Percentiles rank a stretch among this genome's conserved stretches.
Conservation (phyloP, 1,140 invertebrate genomes). For the Drosophila carrolli region DNA sequence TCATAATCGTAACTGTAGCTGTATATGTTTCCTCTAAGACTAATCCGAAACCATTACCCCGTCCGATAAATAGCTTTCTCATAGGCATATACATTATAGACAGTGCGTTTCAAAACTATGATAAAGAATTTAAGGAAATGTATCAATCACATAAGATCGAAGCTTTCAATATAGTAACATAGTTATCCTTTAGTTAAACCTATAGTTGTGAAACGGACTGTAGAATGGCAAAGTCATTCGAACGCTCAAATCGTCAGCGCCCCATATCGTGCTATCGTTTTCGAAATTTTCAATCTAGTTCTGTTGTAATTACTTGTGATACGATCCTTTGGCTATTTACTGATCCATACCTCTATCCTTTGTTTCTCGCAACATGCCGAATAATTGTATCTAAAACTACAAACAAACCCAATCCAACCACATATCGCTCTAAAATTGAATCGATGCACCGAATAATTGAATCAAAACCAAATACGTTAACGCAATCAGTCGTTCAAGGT, state of each 20-base stretch:
- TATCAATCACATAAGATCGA: background rate
- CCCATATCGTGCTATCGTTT: conserved; percentile 29
- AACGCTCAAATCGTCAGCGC: conserved; percentile 24
- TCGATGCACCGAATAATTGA: conserved; percentile 52
- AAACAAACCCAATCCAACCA: conserved; percentile 32
- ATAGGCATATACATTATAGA: conserved; percentile 42
- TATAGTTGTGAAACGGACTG: conserved; percentile 27
- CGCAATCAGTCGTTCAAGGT: conserved; percentile 75
- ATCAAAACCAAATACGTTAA: conserved; percentile 29
- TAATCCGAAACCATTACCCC: conserved; percentile 19
- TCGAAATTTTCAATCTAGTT: conserved; percentile 31
- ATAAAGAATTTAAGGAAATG: background rate
- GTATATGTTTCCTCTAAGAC: conserved; percentile 20
- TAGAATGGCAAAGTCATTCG: conserved; percentile 5
- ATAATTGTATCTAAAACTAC: conserved; percentile 30
- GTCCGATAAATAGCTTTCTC: conserved; percentile 22
- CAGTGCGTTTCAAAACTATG: conserved; percentile 18
- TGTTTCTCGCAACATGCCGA: conserved; percentile 58
- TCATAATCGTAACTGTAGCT: conserved; percentile 47
- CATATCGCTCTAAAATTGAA: conserved; percentile 41
- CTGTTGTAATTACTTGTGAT: conserved; percentile 39
- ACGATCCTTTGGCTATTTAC: conserved; percentile 45
- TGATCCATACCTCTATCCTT: conserved; percentile 71
- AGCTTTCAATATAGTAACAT: background rate
- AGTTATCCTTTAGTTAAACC: background rate